Evolutionary conservation across 2,888 invertebrate genomes (phyloP), one percentile per base, ranked within the genome.

Genomic region (Ichneumoninae sp.): DNA sequence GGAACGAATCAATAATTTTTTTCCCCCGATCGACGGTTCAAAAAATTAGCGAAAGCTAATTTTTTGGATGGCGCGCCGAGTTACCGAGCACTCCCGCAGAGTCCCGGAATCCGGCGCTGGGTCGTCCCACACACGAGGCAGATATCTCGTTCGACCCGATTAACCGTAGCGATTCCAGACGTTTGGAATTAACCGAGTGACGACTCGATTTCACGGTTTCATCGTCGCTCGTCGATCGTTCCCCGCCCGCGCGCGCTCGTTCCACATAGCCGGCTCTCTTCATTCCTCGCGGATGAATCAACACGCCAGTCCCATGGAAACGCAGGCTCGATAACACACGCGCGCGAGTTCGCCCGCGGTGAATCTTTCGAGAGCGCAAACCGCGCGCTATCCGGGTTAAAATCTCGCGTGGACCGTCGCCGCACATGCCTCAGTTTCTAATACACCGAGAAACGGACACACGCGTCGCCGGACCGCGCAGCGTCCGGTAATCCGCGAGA

Each of bases 131-230:
- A 60, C 66, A 63, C 65, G 50, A 57, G 36, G 70, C 44, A n/a
- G 33, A 63, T 33, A 63, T 16, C 63, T 63, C 63, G 69, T 36
- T 33, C 74, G 63, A 73, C 73, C 65, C 86, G 83, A 86, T 87
- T 85, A 44, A 86, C 81, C 85, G 78, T 87, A 77, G 63, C 81
- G 47, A 85, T 82, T 81, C 76, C 65, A 82, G 75, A 76, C 80
- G 73, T 70, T 75, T 83, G 85, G 69, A 82, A 88, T 86, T 87
- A 87, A 89, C 86, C 86, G 87, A 88, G 85, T 87, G 83, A 86
- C 85, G 88, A 87, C 87, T 84, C 87, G 30, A 91, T 91, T 91
- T 90, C 89, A 90, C 89, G 89, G 85, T 76, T 84, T 85, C 85
- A 85, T 87, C 83, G 81, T 83, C 75, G 75, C 54, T 84, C 76